Evolutionary conservation across 2,113 vertebrate species (phyloP).

Genomic region (Sciurus niger): DNA sequence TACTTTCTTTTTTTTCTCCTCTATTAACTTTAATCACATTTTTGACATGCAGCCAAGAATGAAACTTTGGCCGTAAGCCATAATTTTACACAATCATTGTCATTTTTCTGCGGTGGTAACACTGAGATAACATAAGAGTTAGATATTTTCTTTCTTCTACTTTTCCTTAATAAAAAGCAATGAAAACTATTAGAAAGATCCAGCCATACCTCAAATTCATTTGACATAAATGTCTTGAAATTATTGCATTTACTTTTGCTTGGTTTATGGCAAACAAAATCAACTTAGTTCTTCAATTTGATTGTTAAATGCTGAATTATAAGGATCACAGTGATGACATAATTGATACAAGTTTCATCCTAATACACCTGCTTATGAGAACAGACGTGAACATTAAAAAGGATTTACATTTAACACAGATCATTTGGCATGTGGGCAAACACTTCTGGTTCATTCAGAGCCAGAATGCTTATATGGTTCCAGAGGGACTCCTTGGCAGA

Average conservation of each 20-base stretch:
- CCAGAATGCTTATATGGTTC: slow-evolving; percentile 20
- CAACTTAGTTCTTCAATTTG: slow-evolving; percentile 72
- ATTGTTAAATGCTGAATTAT: slow-evolving; percentile 65
- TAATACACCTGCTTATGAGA: slow-evolving; percentile 65
- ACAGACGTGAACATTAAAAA: slow-evolving; percentile 66
- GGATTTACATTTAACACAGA: slow-evolving; percentile 61
- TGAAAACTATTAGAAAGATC: slow-evolving; percentile 83
- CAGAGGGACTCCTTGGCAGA: slow-evolving; percentile 3
- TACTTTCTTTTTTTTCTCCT: slow-evolving; percentile 79
- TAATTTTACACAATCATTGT: slow-evolving; percentile 90
- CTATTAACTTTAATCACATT: slow-evolving; percentile 91
- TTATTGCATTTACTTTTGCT: slow-evolving; percentile 81
- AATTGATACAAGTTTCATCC: background rate
- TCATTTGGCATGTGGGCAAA: slow-evolving; percentile 67
- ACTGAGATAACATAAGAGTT: slow-evolving; percentile 83
- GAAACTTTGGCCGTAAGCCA: slow-evolving; percentile 89
- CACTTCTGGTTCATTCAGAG: slow-evolving; percentile 60
- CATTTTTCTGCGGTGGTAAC: slow-evolving; percentile 69
- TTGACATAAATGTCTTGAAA: slow-evolving; percentile 82
- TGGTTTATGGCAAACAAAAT: slow-evolving; percentile 79
- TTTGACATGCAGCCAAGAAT: slow-evolving; percentile 92
- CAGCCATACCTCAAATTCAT: slow-evolving; percentile 75
- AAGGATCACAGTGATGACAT: slow-evolving; percentile 73
- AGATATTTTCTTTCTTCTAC: slow-evolving; percentile 84
- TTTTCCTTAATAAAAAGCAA: slow-evolving; percentile 79